These are phyloP conservation scores for Holocentrus rufus DNA, from an alignment of 2,797 vertebrate species.

Conservation along the genomic window DNA sequence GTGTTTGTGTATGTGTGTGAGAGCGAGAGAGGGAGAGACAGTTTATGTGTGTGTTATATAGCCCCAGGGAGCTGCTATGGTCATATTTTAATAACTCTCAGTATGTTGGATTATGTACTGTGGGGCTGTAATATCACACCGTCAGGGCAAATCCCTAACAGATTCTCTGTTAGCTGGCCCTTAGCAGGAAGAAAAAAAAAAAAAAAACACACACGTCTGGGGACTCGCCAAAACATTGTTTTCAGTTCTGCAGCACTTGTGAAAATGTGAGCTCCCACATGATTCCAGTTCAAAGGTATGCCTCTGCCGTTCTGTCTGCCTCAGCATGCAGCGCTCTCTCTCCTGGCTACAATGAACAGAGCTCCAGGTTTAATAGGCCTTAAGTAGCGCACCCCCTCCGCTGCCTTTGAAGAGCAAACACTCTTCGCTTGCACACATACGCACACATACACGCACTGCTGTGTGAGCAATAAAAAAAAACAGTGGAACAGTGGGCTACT, in stretches of 20 bases:
- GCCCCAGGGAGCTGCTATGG: constrained; percentile 78
- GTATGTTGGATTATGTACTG: constrained; percentile 81
- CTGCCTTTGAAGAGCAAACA: constrained; percentile 80
- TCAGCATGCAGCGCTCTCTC: constrained; percentile 70
- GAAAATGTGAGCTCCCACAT: constrained; percentile 82
- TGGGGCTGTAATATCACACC: constrained; percentile 80
- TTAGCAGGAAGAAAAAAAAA: constrained; percentile 41
- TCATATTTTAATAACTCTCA: constrained; percentile 83
- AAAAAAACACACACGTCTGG: constrained; percentile 66
- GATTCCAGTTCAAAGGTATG: constrained; percentile 83
- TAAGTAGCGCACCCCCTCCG: constrained; percentile 74
- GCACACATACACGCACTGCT: constrained; percentile 53
- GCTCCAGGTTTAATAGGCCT: constrained; percentile 82
- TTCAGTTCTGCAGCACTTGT: constrained; percentile 80
- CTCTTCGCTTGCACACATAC: constrained; percentile 38
- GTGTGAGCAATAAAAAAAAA: constrained; percentile 75
- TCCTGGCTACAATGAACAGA: constrained; percentile 71
- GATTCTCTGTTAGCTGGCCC: constrained; percentile 69
- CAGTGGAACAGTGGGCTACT: constrained; percentile 70
- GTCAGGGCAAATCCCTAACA: constrained; percentile 72
- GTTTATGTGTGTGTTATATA: constrained; percentile 70
- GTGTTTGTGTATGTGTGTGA: constrained; percentile 37
- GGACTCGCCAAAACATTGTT: constrained; percentile 79
- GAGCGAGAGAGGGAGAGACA: constrained; percentile 55
- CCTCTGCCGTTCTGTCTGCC: constrained; percentile 76